Conservation (phyloP, 2,888 invertebrate species). For the Megalurothrips usitatus region DNA sequence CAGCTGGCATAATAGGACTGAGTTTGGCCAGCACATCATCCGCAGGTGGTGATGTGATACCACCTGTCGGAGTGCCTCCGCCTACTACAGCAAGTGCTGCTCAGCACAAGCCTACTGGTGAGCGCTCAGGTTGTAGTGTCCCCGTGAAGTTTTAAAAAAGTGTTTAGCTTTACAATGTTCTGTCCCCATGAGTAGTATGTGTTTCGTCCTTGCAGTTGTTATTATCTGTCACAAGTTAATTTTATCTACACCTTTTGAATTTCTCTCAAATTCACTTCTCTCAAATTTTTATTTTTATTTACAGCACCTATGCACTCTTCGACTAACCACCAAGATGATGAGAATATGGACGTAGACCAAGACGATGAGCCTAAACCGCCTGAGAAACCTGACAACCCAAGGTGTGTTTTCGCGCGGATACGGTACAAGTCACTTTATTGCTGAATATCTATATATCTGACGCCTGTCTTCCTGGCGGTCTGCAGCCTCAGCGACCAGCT, state of each 20-base stretch:
- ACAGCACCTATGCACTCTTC: not conserved
- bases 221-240: not conserved
- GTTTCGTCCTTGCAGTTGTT: not conserved
- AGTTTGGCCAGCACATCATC: not conserved
- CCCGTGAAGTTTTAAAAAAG: not conserved
- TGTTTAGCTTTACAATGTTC: not conserved
- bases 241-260: not conserved
- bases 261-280: not conserved
- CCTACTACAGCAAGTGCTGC: slow-evolving; percentile 45
- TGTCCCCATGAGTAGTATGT: not conserved
- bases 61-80: slow-evolving; percentile 42
- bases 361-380: slow-evolving; percentile 28
- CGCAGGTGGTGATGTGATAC: not conserved
- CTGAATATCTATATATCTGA: slow-evolving; percentile 19
- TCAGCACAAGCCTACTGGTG: not conserved
- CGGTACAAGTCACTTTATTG: not conserved
- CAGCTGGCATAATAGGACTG: slow-evolving; percentile 1
- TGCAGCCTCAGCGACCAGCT: slow-evolving; percentile 49
- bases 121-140: not conserved
- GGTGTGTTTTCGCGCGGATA: not conserved
- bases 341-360: slow-evolving; percentile 34
- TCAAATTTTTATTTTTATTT: not conserved
- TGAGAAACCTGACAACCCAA: not conserved
- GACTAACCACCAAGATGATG: slow-evolving; percentile 30
- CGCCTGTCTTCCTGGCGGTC: not conserved